Conservation (phyloP, 1,140 invertebrate genomes). For the Drosophila willistoni region DNA sequence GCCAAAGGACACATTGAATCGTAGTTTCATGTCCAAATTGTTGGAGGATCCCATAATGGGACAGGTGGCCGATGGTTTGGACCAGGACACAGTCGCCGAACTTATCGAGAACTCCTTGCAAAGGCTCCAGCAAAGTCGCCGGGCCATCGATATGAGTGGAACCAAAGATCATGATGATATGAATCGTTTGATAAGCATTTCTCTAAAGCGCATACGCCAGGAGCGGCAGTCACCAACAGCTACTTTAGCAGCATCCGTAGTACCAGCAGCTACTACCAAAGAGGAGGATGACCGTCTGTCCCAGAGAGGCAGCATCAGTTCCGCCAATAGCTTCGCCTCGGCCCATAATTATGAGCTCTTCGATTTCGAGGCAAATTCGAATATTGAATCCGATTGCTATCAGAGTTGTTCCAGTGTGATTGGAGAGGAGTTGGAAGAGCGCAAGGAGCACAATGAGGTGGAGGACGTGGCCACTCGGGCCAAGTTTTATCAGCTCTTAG, state of each 20-base stretch:
- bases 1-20: background rate
- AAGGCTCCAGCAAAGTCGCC: slow-evolving; percentile 85
- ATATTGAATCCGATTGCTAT: slow-evolving; percentile 86
- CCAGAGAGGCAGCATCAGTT: slow-evolving; percentile 83
- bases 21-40: slow-evolving; percentile 84
- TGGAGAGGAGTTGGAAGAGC: slow-evolving; percentile 70
- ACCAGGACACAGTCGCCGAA: slow-evolving; percentile 85
- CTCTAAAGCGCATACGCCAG: slow-evolving; percentile 84
- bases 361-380: slow-evolving; percentile 78
- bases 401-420: slow-evolving; percentile 86
- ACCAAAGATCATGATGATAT: slow-evolving; percentile 86
- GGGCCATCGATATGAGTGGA: slow-evolving; percentile 83
- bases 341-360: slow-evolving; percentile 84
- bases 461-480: slow-evolving; percentile 84
- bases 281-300: slow-evolving; percentile 80
- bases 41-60: slow-evolving; percentile 86
- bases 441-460: slow-evolving; percentile 16
- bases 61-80: slow-evolving; percentile 85
- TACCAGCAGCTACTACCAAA: slow-evolving; percentile 50
- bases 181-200: slow-evolving; percentile 85
- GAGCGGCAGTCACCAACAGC: slow-evolving; percentile 73
- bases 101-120: slow-evolving; percentile 87
- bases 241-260: slow-evolving; percentile 10
- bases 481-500: slow-evolving; percentile 88
- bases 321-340: slow-evolving; percentile 84